A percentile compares a stretch with the other conserved stretches of the same genome.
These are phyloP conservation scores for Pseudorhiza aurosa DNA, from an alignment of 30 jellyfish, hydroid and myxozoan genomes.

Conservation along the genomic window DNA sequence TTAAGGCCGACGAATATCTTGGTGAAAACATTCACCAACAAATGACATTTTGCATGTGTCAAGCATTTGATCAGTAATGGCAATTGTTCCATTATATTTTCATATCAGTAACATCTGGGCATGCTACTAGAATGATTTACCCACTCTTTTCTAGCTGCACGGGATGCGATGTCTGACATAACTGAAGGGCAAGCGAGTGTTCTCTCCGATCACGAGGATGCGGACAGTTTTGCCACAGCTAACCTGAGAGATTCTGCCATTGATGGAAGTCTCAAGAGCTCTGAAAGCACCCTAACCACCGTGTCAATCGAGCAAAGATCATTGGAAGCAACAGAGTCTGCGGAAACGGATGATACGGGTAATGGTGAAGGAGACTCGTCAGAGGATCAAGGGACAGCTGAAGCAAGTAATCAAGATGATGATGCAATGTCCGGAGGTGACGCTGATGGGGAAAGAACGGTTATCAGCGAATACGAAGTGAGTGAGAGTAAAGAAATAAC, in stretches of 20 bases:
- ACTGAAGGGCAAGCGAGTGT: slow-evolving; percentile 58
- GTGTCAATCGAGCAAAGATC: slow-evolving; percentile 13
- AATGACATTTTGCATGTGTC: no score
- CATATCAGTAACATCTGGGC: no score
- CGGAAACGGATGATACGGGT: slow-evolving; percentile 4
- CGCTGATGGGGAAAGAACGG: no score
- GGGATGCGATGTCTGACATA: slow-evolving; percentile 88
- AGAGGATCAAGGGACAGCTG: not conserved
- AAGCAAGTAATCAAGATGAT: not conserved
- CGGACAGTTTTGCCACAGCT: slow-evolving; percentile 68
- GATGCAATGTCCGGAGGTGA: not conserved
- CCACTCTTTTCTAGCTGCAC: slow-evolving; percentile 74
- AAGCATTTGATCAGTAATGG: no score
- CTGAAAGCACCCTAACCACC: slow-evolving; percentile 28
- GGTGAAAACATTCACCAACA: no score
- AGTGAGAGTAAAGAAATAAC: no score
- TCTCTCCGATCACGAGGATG: slow-evolving; percentile 47
- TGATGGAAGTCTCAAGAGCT: slow-evolving; percentile 1
- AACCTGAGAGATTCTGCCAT: not conserved
- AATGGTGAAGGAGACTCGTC: not conserved
- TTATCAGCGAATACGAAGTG: no score
- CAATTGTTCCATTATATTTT: no score
- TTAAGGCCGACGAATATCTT: no score
- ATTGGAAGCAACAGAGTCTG: no score
- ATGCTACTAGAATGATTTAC: no score